Evolutionary conservation across 2,888 invertebrate genomes (phyloP), one percentile per base, ranked within the genome.

Genomic region (Limnephilus lunatus): DNA sequence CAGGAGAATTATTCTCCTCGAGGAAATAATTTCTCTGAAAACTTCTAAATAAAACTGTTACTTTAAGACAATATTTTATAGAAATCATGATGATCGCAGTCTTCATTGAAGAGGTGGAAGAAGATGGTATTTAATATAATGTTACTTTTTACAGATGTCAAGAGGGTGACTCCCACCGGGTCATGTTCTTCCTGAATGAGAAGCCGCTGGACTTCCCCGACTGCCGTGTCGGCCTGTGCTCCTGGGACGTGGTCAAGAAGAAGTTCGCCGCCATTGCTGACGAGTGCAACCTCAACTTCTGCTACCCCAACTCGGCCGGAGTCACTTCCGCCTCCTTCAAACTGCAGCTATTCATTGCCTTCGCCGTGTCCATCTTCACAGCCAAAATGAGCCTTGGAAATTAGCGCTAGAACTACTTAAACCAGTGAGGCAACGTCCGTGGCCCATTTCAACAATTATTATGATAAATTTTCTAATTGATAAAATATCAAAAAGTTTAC

Each of bases 181-280:
- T 97, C 0, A 96, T 98, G 94, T 98, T 98, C 95, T 97, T 97
- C 94, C 96, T 98, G 93, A 97, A 98, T 94, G 98, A 98, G 94
- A 96, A 96, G 85, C 97, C 97, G 0, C 96, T 98, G 88, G 95
- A 97, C 91, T 95, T 97, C 82, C 96, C 97, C 0, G 97, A 97
- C 90, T 98, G 98, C 94, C 96, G 97, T 14, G 98, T 97, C 0
- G 98, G 98, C 0, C 96, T 98, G 0, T 98, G 98, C 95, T 97
- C 97, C 94, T 98, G 98, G 98, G 96, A 97, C 0, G 96, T 96
- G 35, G 95, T 98, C 12, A 96, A 97, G 94, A 95, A 96, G 30
- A 96, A 96, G 92, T 97, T 97, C 93, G 96, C 96, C 3, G 95
- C 95, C 0, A 94, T 97, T 1, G 96, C 96, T 4, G 95, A 96